phyloP scores from a whole-genome alignment of 2,113 vertebrate genomes.

The Pongo pygmaeus region DNA sequence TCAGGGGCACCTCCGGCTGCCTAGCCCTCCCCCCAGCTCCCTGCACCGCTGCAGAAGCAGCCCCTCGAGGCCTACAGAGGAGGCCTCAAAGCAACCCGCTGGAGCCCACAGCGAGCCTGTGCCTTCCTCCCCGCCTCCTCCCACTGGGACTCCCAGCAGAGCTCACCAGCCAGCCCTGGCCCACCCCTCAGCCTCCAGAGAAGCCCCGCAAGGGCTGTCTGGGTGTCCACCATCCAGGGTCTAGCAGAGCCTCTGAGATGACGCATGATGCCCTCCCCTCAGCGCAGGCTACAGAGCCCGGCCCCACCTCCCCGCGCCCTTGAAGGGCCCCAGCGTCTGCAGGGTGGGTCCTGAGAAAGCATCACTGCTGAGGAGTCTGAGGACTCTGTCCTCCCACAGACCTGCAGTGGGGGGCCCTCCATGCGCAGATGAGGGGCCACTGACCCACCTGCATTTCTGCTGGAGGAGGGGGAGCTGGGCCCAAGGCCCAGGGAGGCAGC shows the following conservation, averaged over 20 bases:
- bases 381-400: background rate
- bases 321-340: background rate
- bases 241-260: constrained; percentile 58
- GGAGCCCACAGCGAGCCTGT: background rate
- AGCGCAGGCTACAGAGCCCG: constrained; percentile 45
- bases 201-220: background rate
- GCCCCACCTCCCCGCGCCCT: background rate
- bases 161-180: background rate
- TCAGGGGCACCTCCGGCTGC: constrained; percentile 25
- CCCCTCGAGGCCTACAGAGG: background rate
- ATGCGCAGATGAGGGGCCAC: accelerated
- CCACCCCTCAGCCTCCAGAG: background rate
- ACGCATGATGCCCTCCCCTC: constrained; percentile 78
- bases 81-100: background rate
- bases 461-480: background rate
- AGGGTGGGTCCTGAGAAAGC: background rate
- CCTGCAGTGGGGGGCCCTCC: background rate
- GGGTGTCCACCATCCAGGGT: constrained; percentile 55
- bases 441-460: background rate
- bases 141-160: background rate
- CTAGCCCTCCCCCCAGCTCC: too few relatives aligned
- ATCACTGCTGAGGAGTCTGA: too few relatives aligned
- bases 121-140: constrained; percentile 52
- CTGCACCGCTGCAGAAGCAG: background rate
- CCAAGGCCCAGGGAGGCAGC: background rate